Evolutionary conservation across 2,113 vertebrate genomes (phyloP).

Genomic region (Gasterosteus nipponicus): DNA sequence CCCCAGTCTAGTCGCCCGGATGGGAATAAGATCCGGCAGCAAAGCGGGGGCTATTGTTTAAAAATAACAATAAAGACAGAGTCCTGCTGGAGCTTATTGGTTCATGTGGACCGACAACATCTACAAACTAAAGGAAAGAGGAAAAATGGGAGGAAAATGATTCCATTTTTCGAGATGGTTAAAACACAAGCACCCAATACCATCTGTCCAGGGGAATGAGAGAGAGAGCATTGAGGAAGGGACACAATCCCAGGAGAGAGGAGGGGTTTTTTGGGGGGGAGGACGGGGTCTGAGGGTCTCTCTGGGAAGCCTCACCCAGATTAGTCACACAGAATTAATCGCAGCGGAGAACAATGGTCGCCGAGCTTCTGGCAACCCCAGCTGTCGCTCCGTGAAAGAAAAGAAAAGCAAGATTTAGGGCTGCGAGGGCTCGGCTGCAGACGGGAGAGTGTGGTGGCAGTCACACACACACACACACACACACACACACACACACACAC

Average conservation of each 20-base stretch:
- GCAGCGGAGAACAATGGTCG: constrained; percentile 90
- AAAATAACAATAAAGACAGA: not conserved
- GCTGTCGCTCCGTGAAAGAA: constrained; percentile 96
- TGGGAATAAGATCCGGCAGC: constrained; percentile 32
- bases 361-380: constrained; percentile 94
- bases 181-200: constrained; percentile 79
- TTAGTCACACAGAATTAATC: constrained; percentile 99
- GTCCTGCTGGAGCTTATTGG: constrained; percentile 31
- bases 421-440: constrained; percentile 84
- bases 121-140: not conserved
- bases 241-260: constrained; percentile 79
- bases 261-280: constrained; percentile 33
- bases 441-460: constrained; percentile 59
- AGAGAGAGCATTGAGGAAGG: constrained; percentile 75
- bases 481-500: constrained; percentile 80
- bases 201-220: constrained; percentile 84
- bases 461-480: constrained; percentile 25
- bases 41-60: constrained; percentile 43
- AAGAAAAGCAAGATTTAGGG: constrained; percentile 97
- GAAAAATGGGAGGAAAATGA: constrained; percentile 21
- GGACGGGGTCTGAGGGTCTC: constrained; percentile 82
- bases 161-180: constrained; percentile 21
- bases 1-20: constrained; percentile 17
- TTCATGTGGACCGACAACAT: constrained; percentile 34
- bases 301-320: constrained; percentile 96